Conservation (phyloP, 2,797 vertebrate species). For the Orientallactaga sibirica region DNA sequence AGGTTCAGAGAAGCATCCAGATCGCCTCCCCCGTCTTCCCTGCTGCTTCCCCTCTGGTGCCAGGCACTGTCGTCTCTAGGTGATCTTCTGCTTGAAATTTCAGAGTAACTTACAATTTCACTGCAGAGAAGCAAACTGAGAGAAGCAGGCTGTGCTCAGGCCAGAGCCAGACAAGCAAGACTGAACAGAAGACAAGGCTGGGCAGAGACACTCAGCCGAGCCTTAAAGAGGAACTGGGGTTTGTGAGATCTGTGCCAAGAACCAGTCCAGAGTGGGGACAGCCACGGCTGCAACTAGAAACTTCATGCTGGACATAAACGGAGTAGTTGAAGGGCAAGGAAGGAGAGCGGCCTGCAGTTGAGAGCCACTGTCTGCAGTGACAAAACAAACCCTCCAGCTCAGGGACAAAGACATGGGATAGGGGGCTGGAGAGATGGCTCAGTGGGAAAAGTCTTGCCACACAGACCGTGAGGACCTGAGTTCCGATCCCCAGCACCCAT, state of each 20-base stretch:
- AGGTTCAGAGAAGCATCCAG: background rate
- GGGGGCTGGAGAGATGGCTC: too few relatives aligned
- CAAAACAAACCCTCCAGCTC: background rate
- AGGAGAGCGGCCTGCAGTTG: background rate
- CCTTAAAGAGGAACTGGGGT: background rate
- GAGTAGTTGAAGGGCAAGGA: background rate
- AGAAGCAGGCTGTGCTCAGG: background rate
- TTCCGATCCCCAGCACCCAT: too few relatives aligned
- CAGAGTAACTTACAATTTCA: background rate
- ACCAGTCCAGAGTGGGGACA: background rate
- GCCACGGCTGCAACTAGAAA: background rate
- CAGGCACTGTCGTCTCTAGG: background rate
- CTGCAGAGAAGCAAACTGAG: background rate
- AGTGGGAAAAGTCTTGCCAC: too few relatives aligned
- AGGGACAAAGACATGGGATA: background rate
- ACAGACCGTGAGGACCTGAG: too few relatives aligned
- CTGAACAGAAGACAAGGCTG: background rate
- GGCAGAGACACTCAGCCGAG: background rate
- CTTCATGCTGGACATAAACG: background rate
- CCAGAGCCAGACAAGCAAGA: background rate
- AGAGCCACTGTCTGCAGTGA: background rate
- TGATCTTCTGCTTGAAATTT: conserved; percentile 34
- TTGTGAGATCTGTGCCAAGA: background rate
- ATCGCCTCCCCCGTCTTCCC: background rate
- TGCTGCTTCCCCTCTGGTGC: background rate